phyloP scores from a whole-genome alignment of 2,113 vertebrate species.

The Nipponia nippon region DNA sequence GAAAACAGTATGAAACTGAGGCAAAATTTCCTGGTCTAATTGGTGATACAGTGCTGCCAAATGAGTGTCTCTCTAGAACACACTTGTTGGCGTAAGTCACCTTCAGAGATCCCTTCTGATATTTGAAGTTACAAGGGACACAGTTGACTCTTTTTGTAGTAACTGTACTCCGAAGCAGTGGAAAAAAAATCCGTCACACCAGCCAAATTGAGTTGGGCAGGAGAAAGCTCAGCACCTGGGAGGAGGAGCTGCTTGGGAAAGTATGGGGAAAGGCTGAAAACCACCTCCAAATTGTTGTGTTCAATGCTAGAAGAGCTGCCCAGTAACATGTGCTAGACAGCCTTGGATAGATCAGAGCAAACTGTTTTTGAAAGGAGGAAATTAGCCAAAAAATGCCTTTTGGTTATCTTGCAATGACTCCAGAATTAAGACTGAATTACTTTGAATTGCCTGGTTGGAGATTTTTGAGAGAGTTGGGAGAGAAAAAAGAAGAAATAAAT shows the following conservation, averaged over 20 bases:
- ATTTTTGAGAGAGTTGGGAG: not conserved
- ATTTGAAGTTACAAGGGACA: not conserved
- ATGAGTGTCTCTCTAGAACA: not conserved
- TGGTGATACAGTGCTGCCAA: not conserved
- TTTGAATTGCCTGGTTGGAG: not conserved
- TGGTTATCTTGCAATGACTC: not conserved
- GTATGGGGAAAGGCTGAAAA: not conserved
- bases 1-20: not conserved
- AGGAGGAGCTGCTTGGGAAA: not conserved
- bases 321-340: not conserved
- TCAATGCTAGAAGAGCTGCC: not conserved
- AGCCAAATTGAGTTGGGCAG: not conserved
- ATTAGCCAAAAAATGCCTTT: not conserved
- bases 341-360: not conserved
- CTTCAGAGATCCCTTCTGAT: not conserved
- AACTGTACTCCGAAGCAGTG: not conserved
- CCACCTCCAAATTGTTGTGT: not conserved
- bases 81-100: not conserved
- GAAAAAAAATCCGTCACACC: not conserved
- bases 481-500: not conserved
- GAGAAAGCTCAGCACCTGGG: not conserved
- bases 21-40: constrained; percentile 8
- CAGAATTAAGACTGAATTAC: not conserved
- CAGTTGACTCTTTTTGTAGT: not conserved
- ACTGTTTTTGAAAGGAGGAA: not conserved